These are phyloP conservation scores for Galaxias olidus DNA, from an alignment of 2,797 vertebrate genomes.

Conservation along the genomic window DNA sequence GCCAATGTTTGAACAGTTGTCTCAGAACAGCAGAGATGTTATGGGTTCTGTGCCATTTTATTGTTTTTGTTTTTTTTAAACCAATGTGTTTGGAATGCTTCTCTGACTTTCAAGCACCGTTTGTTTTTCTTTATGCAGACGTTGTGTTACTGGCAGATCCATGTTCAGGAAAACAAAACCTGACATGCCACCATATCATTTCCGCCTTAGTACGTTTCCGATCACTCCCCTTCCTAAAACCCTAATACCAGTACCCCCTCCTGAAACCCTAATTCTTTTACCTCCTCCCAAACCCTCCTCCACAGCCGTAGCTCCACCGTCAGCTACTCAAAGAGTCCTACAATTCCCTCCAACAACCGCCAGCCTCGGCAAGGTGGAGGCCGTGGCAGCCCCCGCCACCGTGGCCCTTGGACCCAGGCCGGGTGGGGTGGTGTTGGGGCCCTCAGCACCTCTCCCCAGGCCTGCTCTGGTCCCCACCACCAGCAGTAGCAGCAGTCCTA, in stretches of 20 bases:
- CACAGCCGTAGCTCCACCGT: conserved; percentile 76
- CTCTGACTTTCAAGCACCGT: no score
- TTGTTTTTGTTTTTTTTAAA: no score
- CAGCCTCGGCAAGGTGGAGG: conserved; percentile 78
- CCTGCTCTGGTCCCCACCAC: conserved; percentile 68
- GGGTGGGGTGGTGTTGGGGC: conserved; percentile 73
- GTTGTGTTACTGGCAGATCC: no score
- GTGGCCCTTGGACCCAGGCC: conserved; percentile 81
- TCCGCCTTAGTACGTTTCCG: no score
- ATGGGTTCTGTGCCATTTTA: no score
- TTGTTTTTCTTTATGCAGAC: no score
- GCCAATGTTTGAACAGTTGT: no score
- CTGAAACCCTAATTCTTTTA: conserved; percentile 67
- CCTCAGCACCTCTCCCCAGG: conserved; percentile 74
- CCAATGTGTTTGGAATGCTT: no score
- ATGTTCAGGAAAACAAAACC: no score
- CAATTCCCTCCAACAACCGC: conserved; percentile 62
- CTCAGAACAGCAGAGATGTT: no score
- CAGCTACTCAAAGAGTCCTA: conserved; percentile 84
- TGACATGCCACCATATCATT: no score
- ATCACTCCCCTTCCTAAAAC: neutral
- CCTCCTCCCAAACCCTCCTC: conserved; percentile 72
- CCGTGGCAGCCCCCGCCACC: conserved; percentile 69
- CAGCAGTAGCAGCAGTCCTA: conserved; percentile 77
- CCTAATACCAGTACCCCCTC: no score